Conservation (phyloP, 2,113 vertebrate genomes). For the Bungarus multicinctus region DNA sequence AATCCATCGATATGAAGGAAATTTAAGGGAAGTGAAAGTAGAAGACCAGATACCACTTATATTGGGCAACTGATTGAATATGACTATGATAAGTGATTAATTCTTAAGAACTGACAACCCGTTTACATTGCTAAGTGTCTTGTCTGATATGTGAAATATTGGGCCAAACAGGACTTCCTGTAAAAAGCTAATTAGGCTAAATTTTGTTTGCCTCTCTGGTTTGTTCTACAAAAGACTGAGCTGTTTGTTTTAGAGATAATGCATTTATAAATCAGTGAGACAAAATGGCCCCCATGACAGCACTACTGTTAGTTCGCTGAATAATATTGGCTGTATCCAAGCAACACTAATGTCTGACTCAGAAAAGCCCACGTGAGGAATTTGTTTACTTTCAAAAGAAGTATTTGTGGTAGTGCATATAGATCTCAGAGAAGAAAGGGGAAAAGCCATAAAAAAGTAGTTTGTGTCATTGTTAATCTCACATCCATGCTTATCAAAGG, state of each 20-base stretch:
- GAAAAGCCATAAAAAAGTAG: background rate
- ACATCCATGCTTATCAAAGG: background rate
- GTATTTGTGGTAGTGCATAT: background rate
- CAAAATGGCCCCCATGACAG: conserved; percentile 20
- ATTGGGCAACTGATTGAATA: conserved; percentile 10
- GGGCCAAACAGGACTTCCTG: conserved; percentile 10
- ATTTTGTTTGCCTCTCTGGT: conserved; percentile 2
- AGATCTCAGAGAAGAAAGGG: background rate
- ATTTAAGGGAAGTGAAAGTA: background rate
- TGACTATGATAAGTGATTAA: conserved; percentile 12
- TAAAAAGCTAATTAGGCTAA: conserved; percentile 40
- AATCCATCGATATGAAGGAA: background rate
- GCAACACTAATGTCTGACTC: conserved; percentile 6
- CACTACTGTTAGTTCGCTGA: background rate
- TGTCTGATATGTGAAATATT: conserved; percentile 27
- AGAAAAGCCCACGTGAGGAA: conserved; percentile 23
- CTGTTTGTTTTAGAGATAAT: conserved; percentile 40
- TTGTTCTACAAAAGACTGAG: conserved; percentile 28
- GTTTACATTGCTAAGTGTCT: conserved; percentile 17
- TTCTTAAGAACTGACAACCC: conserved; percentile 5
- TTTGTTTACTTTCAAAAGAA: conserved; percentile 30
- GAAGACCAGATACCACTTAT: conserved; percentile 6
- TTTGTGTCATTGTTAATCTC: conserved; percentile 3
- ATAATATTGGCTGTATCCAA: conserved; percentile 33
- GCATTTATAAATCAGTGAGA: conserved; percentile 45